These are phyloP conservation scores for Drosophila tsacasi DNA, from an alignment of 1,140 invertebrate genomes.

Conservation along the genomic window DNA sequence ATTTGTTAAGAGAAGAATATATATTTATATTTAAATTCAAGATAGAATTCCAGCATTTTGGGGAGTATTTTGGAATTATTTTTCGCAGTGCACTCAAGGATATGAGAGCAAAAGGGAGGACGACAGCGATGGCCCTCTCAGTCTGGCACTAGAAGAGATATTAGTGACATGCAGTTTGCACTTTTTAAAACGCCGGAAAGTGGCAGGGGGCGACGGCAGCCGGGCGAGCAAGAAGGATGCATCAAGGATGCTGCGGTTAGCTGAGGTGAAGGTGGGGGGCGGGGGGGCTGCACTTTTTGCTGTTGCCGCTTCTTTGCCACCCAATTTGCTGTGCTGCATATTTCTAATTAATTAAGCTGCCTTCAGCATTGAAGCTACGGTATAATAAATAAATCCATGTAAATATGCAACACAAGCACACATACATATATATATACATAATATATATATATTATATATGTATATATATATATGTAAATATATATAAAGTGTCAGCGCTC, in stretches of 20 bases:
- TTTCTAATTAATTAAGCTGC: slow-evolving; percentile 77
- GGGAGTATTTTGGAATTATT: not conserved
- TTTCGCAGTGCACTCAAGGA: not conserved
- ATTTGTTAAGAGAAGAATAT: too few species aligned
- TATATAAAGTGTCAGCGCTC: not conserved
- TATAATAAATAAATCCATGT: slow-evolving; percentile 42
- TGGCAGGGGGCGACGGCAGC: not conserved
- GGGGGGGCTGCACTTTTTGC: not conserved
- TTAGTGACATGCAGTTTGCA: slow-evolving; percentile 76
- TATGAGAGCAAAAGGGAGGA: slow-evolving; percentile 1
- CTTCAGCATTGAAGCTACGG: slow-evolving; percentile 42
- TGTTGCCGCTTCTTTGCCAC: slow-evolving; percentile 46
- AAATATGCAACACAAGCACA: not conserved
- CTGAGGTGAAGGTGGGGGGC: not conserved
- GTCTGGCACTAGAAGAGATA: slow-evolving; percentile 40
- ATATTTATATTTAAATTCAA: too few species aligned
- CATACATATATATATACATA: not conserved
- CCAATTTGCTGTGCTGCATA: slow-evolving; percentile 69
- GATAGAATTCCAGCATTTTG: too few species aligned
- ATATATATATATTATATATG: not conserved
- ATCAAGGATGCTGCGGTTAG: slow-evolving; percentile 37
- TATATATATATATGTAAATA: not conserved
- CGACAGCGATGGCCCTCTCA: not conserved
- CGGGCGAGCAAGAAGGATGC: slow-evolving; percentile 9
- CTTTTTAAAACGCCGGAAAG: slow-evolving; percentile 68